A percentile compares a stretch with the other conserved stretches of the same genome.
phyloP scores from a whole-genome alignment of 2,797 vertebrate species.

The Remorina albescens region DNA sequence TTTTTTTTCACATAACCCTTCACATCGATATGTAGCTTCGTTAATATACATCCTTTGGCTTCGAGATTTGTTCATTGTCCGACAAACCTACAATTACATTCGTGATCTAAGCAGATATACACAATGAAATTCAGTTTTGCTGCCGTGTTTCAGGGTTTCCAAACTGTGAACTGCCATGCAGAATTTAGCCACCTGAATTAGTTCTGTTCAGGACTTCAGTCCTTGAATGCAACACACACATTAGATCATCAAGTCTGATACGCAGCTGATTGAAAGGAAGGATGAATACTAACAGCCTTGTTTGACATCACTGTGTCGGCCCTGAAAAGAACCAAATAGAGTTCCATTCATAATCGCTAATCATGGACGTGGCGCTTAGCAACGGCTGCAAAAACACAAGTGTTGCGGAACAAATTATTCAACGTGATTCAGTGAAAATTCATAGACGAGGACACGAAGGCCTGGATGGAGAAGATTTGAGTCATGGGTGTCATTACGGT shows the following conservation, averaged over 20 bases:
- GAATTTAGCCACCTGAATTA: neutral
- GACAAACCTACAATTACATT: too few species aligned
- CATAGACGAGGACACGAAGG: constrained; percentile 59
- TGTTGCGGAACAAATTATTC: constrained; percentile 66
- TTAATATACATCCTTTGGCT: too few species aligned
- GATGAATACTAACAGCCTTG: constrained; percentile 55
- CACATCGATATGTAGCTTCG: neutral
- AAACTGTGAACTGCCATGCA: neutral
- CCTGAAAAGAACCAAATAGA: constrained; percentile 51
- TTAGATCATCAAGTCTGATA: constrained; percentile 16
- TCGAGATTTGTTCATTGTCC: too few species aligned
- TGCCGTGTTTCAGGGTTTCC: neutral
- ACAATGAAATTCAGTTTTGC: too few species aligned
- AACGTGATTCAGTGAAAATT: constrained; percentile 68
- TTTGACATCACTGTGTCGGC: constrained; percentile 54
- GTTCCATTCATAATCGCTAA: constrained; percentile 67
- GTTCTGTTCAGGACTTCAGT: neutral
- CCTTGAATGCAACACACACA: constrained; percentile 15
- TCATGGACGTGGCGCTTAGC: constrained; percentile 62
- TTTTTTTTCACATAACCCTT: too few species aligned
- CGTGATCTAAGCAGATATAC: neutral
- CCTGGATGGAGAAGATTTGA: constrained; percentile 46
- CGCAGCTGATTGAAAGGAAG: constrained; percentile 35
- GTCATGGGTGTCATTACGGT: constrained; percentile 41
- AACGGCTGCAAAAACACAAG: constrained; percentile 71